A percentile compares a stretch with the other conserved stretches of the same genome.
phyloP scores from a whole-genome alignment of 2,797 vertebrate genomes.

The Tangara arthus region DNA sequence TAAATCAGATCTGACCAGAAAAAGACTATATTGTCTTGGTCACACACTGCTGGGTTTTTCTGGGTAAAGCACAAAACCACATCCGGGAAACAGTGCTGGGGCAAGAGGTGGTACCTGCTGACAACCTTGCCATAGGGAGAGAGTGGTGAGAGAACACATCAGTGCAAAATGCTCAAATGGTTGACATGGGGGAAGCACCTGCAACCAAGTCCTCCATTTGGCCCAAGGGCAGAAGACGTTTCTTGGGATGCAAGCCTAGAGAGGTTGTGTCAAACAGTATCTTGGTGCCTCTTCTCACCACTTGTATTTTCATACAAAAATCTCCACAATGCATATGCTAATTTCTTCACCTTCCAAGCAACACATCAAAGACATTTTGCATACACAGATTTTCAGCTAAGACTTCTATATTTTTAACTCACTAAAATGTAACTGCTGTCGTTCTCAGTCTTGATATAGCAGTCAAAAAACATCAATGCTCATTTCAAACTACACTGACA shows the following conservation, averaged over 20 bases:
- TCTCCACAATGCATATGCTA: background rate
- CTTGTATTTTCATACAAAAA: background rate
- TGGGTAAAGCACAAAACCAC: background rate
- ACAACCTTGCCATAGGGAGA: background rate
- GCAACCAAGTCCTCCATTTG: background rate
- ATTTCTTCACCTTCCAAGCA: background rate
- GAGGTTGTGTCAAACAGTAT: background rate
- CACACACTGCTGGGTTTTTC: background rate
- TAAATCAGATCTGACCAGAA: background rate
- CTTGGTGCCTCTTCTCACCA: background rate
- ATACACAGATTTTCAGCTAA: background rate
- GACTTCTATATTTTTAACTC: background rate
- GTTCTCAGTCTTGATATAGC: background rate
- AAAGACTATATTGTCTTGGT: background rate
- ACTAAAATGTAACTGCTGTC: background rate
- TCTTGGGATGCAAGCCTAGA: background rate
- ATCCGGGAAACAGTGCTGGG: background rate
- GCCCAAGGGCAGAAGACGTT: background rate
- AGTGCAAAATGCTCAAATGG: background rate
- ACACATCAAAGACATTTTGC: background rate
- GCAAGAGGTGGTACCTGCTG: background rate
- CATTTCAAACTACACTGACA: background rate
- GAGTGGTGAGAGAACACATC: background rate
- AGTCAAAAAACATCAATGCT: background rate
- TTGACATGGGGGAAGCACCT: background rate